These are phyloP conservation scores for Drosophila lini DNA, from an alignment of 1,140 invertebrate genomes.

Conservation along the genomic window DNA sequence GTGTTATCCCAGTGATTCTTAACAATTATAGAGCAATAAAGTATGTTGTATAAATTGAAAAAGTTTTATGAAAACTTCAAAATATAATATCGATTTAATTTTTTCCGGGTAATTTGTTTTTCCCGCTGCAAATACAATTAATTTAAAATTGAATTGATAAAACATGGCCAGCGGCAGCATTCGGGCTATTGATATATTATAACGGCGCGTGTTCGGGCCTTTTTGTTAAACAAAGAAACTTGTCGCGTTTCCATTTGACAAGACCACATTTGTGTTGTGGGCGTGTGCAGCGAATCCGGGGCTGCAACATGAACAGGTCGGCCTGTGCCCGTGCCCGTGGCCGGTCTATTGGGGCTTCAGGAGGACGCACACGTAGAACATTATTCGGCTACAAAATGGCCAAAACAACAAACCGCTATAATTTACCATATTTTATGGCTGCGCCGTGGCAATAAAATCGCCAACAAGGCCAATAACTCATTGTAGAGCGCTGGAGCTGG, in stretches of 20 bases:
- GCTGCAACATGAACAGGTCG: slow-evolving; percentile 62
- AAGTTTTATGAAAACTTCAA: neutral
- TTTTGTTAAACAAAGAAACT: slow-evolving; percentile 52
- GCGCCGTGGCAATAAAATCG: slow-evolving; percentile 84
- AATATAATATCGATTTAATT: neutral
- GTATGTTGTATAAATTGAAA: neutral
- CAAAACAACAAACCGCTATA: slow-evolving; percentile 84
- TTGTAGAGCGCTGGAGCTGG: slow-evolving; percentile 72
- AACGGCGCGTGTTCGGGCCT: slow-evolving; percentile 40
- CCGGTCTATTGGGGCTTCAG: slow-evolving; percentile 46
- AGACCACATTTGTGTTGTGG: slow-evolving; percentile 60
- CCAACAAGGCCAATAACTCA: slow-evolving; percentile 84
- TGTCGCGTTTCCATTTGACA: slow-evolving; percentile 61
- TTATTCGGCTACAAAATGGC: slow-evolving; percentile 84
- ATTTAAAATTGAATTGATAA: slow-evolving; percentile 40
- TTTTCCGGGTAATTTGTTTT: slow-evolving; percentile 26
- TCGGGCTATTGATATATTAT: slow-evolving; percentile 44
- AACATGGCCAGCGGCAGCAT: slow-evolving; percentile 20
- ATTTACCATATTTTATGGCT: slow-evolving; percentile 85
- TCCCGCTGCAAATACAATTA: slow-evolving; percentile 28
- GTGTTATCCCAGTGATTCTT: too few species aligned
- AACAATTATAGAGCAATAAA: too few species aligned
- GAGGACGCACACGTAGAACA: slow-evolving; percentile 79
- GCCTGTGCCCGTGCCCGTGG: neutral
- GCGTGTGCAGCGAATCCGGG: slow-evolving; percentile 53